These are phyloP conservation scores for Cecidostiba fungosa DNA, from an alignment of 2,888 invertebrate genomes.

Conservation along the genomic window DNA sequence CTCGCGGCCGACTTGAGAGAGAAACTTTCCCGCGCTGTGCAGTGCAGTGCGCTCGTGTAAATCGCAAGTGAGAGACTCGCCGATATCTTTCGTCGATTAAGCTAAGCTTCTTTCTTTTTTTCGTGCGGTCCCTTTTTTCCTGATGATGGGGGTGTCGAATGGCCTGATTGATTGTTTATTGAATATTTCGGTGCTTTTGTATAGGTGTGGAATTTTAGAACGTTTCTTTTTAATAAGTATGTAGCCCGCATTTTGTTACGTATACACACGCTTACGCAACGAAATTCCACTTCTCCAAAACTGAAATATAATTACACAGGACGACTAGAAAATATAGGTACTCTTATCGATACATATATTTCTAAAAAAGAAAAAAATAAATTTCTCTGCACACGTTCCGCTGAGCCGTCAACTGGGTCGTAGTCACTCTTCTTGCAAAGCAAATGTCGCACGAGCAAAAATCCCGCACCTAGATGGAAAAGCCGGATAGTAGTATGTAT, in stretches of 20 bases:
- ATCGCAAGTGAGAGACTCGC: not conserved
- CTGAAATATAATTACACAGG: not conserved
- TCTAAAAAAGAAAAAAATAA: not conserved
- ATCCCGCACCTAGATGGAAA: conserved; percentile 45
- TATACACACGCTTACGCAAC: not conserved
- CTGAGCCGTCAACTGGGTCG: conserved; percentile 9
- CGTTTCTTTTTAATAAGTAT: no score
- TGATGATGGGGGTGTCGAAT: not conserved
- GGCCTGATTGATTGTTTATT: not conserved
- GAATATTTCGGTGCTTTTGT: not conserved
- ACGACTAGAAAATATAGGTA: not conserved
- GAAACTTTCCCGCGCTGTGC: conserved; percentile 50
- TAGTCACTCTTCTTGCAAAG: conserved; percentile 1
- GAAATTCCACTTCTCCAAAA: no score
- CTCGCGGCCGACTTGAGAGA: not conserved
- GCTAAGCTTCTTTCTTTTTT: not conserved
- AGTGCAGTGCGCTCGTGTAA: no score
- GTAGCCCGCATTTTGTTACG: conserved; percentile 28
- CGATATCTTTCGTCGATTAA: conserved; percentile 51
- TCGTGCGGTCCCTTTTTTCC: not conserved
- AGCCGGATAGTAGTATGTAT: conserved; percentile 48
- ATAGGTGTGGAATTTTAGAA: no score
- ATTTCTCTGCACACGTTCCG: not conserved
- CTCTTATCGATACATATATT: no score
- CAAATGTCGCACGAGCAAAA: conserved; percentile 36